phyloP scores from a whole-genome alignment of 2,888 invertebrate species.

The Eristalinus sepulchralis region DNA sequence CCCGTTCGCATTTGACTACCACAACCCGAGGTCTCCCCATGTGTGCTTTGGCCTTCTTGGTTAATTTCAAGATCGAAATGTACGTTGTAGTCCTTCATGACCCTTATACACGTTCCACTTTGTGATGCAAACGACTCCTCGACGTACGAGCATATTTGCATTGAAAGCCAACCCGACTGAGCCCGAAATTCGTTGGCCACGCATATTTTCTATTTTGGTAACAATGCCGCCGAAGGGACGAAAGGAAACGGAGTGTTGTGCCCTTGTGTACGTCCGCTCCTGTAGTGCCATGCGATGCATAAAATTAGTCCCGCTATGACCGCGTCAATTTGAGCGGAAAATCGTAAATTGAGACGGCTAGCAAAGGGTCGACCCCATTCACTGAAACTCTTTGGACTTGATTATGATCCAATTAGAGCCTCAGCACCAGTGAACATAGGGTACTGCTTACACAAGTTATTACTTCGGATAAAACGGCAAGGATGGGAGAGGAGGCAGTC shows the following conservation, averaged over 20 bases:
- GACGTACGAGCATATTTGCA: not conserved
- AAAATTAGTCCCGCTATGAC: slow-evolving; percentile 51
- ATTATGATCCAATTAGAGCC: slow-evolving; percentile 65
- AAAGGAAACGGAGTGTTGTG: not conserved
- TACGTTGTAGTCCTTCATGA: too few relatives aligned
- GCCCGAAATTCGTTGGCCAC: not conserved
- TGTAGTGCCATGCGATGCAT: slow-evolving; percentile 35
- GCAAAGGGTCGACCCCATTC: not conserved
- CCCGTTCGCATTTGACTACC: too few relatives aligned
- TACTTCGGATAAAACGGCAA: slow-evolving; percentile 45
- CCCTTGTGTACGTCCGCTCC: not conserved
- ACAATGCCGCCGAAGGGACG: not conserved
- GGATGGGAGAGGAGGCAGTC: slow-evolving; percentile 16
- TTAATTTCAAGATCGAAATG: too few relatives aligned
- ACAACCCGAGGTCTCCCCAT: too few relatives aligned
- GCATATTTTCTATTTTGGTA: not conserved
- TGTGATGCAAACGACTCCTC: not conserved
- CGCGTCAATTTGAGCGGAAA: slow-evolving; percentile 49
- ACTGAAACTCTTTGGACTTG: slow-evolving; percentile 46
- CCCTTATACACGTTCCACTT: too few relatives aligned
- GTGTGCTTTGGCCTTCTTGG: too few relatives aligned
- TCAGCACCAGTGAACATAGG: not conserved
- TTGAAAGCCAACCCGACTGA: not conserved
- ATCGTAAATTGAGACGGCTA: slow-evolving; percentile 45
- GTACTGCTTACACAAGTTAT: slow-evolving; percentile 56